phyloP scores from a whole-genome alignment of 2,797 vertebrate genomes.

The Pristis pectinata region DNA sequence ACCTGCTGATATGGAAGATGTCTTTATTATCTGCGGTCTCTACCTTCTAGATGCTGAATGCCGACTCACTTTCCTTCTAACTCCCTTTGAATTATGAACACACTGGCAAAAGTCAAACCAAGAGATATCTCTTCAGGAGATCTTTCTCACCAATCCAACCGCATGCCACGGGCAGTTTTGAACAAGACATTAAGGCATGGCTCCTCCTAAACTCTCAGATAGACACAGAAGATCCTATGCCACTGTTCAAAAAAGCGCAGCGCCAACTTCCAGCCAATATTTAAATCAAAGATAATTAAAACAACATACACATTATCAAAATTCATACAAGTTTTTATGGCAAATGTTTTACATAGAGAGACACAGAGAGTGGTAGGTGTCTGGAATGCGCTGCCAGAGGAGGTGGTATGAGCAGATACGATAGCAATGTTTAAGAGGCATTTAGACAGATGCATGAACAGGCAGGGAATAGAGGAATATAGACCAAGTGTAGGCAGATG shows the following conservation, averaged over 20 bases:
- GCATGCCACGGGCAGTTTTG: too few species aligned
- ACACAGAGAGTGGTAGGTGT: too few species aligned
- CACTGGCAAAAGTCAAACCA: not conserved
- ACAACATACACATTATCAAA: too few species aligned
- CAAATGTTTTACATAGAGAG: too few species aligned
- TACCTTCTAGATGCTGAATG: not conserved
- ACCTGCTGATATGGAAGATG: not conserved
- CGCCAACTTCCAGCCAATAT: not conserved
- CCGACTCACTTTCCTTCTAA: not conserved
- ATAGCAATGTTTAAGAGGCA: too few species aligned
- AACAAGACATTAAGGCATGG: not conserved
- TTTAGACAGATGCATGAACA: too few species aligned
- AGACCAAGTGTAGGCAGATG: too few species aligned
- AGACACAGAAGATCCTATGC: not conserved
- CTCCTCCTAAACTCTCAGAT: not conserved
- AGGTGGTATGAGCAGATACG: too few species aligned
- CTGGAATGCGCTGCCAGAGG: too few species aligned
- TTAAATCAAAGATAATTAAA: too few species aligned
- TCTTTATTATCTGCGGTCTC: not conserved
- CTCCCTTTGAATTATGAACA: not conserved
- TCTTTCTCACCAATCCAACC: not conserved
- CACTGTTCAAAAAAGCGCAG: not conserved
- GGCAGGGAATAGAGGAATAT: too few species aligned
- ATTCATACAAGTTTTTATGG: too few species aligned
- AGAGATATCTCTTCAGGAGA: not conserved